phyloP scores from a whole-genome alignment of 2,797 vertebrate genomes.

The Phrynocephalus vlangalii region DNA sequence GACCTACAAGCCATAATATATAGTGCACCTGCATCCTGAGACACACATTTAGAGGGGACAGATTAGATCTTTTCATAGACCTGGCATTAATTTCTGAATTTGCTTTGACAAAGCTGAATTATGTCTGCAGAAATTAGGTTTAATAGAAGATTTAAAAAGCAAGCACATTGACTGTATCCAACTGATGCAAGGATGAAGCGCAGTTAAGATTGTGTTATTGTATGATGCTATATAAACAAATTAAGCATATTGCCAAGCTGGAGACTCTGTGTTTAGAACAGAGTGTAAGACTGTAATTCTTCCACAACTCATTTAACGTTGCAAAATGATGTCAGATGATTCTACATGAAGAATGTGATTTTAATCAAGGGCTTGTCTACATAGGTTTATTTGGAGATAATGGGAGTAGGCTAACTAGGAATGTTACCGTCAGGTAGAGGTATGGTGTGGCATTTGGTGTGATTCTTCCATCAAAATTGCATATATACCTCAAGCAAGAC shows the following conservation, averaged over 20 bases:
- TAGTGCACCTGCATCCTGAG: constrained; percentile 47
- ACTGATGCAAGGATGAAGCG: constrained; percentile 43
- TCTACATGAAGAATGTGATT: constrained; percentile 1
- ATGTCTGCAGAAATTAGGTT: constrained; percentile 53
- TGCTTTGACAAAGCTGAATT: constrained; percentile 51
- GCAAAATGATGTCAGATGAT: constrained; percentile 24
- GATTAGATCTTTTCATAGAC: constrained; percentile 53
- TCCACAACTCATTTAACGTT: constrained; percentile 23
- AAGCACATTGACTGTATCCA: constrained; percentile 17
- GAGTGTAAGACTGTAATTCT: constrained; percentile 40
- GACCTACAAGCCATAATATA: constrained; percentile 22
- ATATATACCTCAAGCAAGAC: too few species aligned
- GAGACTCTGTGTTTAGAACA: constrained; percentile 25
- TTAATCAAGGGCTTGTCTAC: not conserved
- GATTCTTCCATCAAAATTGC: too few species aligned
- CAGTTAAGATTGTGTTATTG: constrained; percentile 54
- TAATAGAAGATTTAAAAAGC: constrained; percentile 27
- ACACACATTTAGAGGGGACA: constrained; percentile 39
- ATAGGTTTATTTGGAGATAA: too few species aligned
- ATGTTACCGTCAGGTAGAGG: too few species aligned
- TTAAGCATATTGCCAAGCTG: constrained; percentile 59
- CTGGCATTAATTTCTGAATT: constrained; percentile 52
- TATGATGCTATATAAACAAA: constrained; percentile 61
- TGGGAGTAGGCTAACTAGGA: too few species aligned
- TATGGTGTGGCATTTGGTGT: too few species aligned